Evolutionary conservation across 2,888 invertebrate species (phyloP).

Genomic region (Muscina levida): DNA sequence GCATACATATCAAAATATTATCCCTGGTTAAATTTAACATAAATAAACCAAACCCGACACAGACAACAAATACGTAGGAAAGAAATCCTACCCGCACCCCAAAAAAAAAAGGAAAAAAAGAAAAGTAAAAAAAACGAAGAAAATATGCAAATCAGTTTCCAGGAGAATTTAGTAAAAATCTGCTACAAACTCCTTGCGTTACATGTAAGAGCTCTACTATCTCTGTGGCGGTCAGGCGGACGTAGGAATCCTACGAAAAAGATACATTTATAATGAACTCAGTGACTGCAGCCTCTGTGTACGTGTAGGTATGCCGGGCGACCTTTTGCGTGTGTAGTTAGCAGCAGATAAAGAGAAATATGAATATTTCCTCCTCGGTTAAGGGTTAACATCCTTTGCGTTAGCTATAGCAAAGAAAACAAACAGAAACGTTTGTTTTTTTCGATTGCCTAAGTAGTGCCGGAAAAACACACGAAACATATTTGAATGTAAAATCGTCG

Average conservation of each 20-base stretch:
- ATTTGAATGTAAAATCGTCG: conserved; percentile 24
- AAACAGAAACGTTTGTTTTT: background rate
- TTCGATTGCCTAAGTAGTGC: background rate
- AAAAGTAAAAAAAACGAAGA: conserved; percentile 25
- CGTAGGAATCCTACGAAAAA: conserved; percentile 64
- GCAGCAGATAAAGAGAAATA: conserved; percentile 35
- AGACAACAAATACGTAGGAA: background rate
- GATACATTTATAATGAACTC: conserved; percentile 38
- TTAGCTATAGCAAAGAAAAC: conserved; percentile 36
- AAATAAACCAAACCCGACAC: conserved; percentile 24
- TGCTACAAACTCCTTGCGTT: conserved; percentile 29
- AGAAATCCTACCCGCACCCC: too few relatives aligned
- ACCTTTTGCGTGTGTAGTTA: conserved; percentile 6
- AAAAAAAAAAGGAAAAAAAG: background rate
- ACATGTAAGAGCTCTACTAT: background rate
- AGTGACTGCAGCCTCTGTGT: background rate
- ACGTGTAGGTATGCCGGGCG: background rate
- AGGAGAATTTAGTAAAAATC: conserved; percentile 58
- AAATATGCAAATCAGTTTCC: conserved; percentile 61
- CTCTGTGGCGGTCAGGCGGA: background rate
- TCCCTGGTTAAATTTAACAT: conserved; percentile 59
- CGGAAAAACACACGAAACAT: background rate
- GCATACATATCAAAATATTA: conserved; percentile 60
- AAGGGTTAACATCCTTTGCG: conserved; percentile 58
- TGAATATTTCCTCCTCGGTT: conserved; percentile 52